Evolutionary conservation across 2,888 invertebrate species (phyloP).

Genomic region (Keiferia lycopersicella): DNA sequence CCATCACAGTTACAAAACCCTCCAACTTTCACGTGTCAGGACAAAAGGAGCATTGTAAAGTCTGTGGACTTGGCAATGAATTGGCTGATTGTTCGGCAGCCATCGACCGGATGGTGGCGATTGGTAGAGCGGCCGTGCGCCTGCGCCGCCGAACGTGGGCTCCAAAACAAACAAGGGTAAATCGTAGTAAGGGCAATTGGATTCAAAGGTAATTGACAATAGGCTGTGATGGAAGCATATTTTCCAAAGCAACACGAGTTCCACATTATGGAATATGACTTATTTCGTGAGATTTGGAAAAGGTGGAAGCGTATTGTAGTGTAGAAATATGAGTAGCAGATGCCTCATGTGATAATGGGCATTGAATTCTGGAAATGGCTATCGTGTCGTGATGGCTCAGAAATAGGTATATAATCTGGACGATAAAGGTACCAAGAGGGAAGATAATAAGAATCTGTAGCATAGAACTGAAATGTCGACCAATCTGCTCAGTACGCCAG

Average conservation of each 20-base stretch:
- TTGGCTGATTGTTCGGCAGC: constrained; percentile 39
- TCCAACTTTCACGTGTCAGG: constrained; percentile 20
- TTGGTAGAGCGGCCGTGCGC: constrained; percentile 41
- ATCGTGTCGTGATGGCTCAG: no score
- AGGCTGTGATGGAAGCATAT: neutral
- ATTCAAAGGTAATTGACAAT: constrained; percentile 2
- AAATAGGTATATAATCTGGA: no score
- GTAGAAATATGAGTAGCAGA: no score
- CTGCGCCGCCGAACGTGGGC: constrained; percentile 35
- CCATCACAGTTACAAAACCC: constrained; percentile 9
- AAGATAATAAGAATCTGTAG: no score
- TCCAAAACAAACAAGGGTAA: constrained; percentile 17
- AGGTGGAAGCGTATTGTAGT: no score
- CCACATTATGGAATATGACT: no score
- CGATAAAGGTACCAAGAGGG: no score
- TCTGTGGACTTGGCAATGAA: constrained; percentile 31
- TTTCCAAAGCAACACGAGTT: neutral
- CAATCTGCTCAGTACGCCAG: no score
- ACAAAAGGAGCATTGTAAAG: constrained; percentile 24
- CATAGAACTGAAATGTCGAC: no score
- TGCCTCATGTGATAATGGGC: no score
- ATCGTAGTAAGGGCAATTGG: constrained; percentile 5
- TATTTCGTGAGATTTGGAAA: no score
- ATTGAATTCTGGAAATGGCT: no score
- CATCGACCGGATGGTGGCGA: constrained; percentile 45